phyloP scores from a whole-genome alignment of 2,888 invertebrate species.

The Emmelina monodactyla region DNA sequence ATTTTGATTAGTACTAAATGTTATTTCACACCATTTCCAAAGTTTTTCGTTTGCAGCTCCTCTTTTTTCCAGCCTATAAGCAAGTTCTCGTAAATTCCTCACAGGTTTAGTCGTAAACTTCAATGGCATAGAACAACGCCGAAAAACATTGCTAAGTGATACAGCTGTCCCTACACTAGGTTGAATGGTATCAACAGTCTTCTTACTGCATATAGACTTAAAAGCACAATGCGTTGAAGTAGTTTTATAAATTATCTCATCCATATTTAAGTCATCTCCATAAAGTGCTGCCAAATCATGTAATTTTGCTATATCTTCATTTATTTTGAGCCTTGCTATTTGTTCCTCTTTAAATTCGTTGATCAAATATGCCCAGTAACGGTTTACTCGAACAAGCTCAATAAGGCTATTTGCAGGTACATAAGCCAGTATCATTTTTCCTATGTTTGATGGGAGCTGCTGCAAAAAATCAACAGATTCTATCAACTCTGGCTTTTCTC shows the following conservation, averaged over 20 bases:
- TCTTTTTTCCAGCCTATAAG: neutral
- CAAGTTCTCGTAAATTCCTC: neutral
- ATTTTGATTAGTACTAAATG: no score
- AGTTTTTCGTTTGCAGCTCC: neutral
- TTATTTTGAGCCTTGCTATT: constrained; percentile 29
- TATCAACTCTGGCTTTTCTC: neutral
- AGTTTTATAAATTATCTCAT: no score
- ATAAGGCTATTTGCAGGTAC: constrained; percentile 28
- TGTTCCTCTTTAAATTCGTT: constrained; percentile 37
- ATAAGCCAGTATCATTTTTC: constrained; percentile 34
- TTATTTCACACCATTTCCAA: neutral
- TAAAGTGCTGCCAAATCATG: no score
- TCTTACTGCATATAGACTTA: no score
- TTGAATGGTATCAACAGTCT: no score
- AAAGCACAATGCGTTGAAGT: no score
- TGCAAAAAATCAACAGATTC: constrained; percentile 27
- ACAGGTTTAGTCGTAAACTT: no score
- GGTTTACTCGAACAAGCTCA: constrained; percentile 41
- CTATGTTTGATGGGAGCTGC: constrained; percentile 36
- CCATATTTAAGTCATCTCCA: no score
- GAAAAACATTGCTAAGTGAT: no score
- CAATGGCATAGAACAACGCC: no score
- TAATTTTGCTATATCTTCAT: constrained; percentile 32
- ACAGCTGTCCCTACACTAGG: no score
- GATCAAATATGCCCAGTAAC: constrained; percentile 46